Percentiles rank a stretch among this genome's conserved stretches.
These are phyloP conservation scores for Scopus umbretta DNA, from an alignment of 2,113 vertebrate genomes.

Conservation along the genomic window DNA sequence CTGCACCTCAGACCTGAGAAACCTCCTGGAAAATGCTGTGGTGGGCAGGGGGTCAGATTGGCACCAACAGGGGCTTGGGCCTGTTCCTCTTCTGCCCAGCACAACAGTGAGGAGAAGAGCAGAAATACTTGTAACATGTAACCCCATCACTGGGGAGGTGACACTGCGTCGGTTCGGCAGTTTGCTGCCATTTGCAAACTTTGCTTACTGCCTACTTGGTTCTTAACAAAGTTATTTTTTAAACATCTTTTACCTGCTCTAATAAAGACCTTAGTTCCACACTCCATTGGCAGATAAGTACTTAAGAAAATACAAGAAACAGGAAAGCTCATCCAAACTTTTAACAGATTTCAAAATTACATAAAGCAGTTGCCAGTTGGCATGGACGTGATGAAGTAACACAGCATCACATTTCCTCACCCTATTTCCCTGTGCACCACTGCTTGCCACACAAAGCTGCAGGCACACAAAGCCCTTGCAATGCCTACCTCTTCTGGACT, in stretches of 20 bases:
- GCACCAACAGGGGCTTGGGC: background rate
- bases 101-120: background rate
- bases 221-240: background rate
- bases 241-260: background rate
- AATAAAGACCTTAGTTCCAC: background rate
- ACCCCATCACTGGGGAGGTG: background rate
- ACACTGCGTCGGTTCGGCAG: background rate
- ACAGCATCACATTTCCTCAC: background rate
- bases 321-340: background rate
- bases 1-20: background rate
- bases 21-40: background rate
- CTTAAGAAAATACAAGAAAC: background rate
- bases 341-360: background rate
- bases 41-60: background rate
- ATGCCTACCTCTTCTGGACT: slow-evolving; percentile 9
- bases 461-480: slow-evolving; percentile 6
- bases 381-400: background rate
- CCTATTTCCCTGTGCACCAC: background rate
- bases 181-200: background rate
- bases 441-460: background rate
- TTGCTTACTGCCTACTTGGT: background rate
- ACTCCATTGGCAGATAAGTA: background rate
- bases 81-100: background rate
- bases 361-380: background rate
- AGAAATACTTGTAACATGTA: background rate